Evolutionary conservation across 2,797 vertebrate species (phyloP), one percentile per base, ranked within the genome.

Genomic region (Remorina albescens): DNA sequence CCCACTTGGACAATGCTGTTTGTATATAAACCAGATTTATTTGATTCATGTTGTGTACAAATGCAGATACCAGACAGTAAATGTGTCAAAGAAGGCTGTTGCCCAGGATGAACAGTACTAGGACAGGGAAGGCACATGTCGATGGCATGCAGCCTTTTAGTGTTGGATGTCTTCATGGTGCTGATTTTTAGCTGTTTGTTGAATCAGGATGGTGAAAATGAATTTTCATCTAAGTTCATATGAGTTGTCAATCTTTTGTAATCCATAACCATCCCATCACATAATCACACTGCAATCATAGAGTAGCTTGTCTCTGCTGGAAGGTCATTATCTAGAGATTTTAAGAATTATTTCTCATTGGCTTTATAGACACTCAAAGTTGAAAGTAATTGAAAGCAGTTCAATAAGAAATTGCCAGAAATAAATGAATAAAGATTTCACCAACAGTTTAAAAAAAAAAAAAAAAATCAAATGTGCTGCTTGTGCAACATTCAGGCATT

Each of bases 21-120:
- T 37, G 8, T 81, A 76, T 70, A 82, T 36, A 83, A 88, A 86
- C 64, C 67, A 74, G 64, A 71, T 93, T 91, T 91, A 91, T 88
- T 90, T 23, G 8, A 44, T 78, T 68, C 74, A 1, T 37, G 28
- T 78, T 73, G 53, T 70, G 55, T 85, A 90, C 46, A 89, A 77
- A 88, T 78, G 61, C 49, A 78, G 58, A 58, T 59, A 57, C 56
- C 19, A 58, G 66, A 87, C 71, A 21, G 47, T 51, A 34, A 46
- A 5, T 82, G 74, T 80, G 83, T 78, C 83, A 88, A 90, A 76
- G n/a, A 50, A 63, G 56, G 78, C 32, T 49, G 62, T 55, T 16
- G 59, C 6, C 18, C 23, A 37, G 55, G 42, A 65, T 47, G 18
- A 80, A 68, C 74, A 67, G 56, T 54, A 77, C 50, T 50, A 55